Percentiles rank a stretch among this genome's conserved stretches.
phyloP scores from a whole-genome alignment of 2,888 invertebrate species.

The Frankliniella fusca region DNA sequence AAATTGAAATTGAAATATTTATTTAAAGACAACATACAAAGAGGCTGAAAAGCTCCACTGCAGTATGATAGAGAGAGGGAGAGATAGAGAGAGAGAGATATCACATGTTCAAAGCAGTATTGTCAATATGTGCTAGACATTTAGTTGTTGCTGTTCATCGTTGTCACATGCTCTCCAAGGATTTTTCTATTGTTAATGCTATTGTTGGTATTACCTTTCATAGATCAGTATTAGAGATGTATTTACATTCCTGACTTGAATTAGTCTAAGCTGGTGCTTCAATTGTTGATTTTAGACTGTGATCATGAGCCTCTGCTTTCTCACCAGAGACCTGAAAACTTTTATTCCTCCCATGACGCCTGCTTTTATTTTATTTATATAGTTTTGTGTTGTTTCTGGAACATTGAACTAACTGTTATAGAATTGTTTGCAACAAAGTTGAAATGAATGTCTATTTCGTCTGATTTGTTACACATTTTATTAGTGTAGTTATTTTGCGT shows the following conservation, averaged over 20 bases:
- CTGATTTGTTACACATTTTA: no score
- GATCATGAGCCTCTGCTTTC: background rate
- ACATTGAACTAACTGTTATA: background rate
- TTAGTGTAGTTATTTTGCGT: no score
- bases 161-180: background rate
- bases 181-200: no score
- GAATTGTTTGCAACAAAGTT: background rate
- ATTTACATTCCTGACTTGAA: background rate
- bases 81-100: background rate
- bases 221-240: slow-evolving; percentile 2
- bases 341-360: background rate
- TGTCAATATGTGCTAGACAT: background rate
- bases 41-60: no score
- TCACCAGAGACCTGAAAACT: background rate
- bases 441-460: background rate
- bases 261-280: background rate
- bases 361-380: background rate
- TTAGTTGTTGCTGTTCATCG: background rate
- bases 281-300: background rate
- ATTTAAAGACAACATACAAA: no score
- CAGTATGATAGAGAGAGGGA: background rate
- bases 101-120: background rate
- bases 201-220: background rate
- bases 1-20: background rate
- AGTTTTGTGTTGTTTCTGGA: background rate